Percentiles rank a stretch among this genome's conserved stretches.
phyloP scores from a whole-genome alignment of 2,113 vertebrate genomes.

The Halichoeres trimaculatus region DNA sequence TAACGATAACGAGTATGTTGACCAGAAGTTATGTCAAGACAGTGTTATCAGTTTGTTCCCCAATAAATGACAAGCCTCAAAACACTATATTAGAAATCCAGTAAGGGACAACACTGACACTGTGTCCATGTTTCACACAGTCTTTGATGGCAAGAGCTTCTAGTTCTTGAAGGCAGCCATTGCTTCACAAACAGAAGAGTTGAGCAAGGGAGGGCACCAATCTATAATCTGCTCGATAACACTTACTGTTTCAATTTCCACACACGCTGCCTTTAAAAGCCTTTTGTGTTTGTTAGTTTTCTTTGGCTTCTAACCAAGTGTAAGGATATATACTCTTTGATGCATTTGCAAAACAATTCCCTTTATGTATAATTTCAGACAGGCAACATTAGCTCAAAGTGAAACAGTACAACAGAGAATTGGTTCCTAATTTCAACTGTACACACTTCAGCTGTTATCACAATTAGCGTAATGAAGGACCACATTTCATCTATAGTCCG shows the following conservation, averaged over 20 bases:
- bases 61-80: no score
- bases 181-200: no score
- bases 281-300: neutral
- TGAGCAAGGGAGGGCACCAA: no score
- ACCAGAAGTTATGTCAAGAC: no score
- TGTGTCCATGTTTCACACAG: no score
- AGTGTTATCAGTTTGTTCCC: no score
- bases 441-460: constrained; percentile 17
- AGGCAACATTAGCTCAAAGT: constrained; percentile 40
- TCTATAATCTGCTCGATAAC: no score
- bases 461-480: constrained; percentile 38
- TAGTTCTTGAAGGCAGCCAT: no score
- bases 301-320: neutral
- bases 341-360: constrained; percentile 22
- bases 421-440: constrained; percentile 33
- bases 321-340: constrained; percentile 5
- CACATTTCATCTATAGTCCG: constrained; percentile 37
- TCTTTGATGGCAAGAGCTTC: no score
- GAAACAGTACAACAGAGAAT: constrained; percentile 24
- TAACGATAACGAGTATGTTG: no score
- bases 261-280: neutral
- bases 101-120: no score
- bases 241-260: neutral
- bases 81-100: no score
- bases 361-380: constrained; percentile 17